A percentile compares a stretch with the other conserved stretches of the same genome.
phyloP scores from a whole-genome alignment of 2,888 invertebrate genomes.

The Conchocele bisecta region DNA sequence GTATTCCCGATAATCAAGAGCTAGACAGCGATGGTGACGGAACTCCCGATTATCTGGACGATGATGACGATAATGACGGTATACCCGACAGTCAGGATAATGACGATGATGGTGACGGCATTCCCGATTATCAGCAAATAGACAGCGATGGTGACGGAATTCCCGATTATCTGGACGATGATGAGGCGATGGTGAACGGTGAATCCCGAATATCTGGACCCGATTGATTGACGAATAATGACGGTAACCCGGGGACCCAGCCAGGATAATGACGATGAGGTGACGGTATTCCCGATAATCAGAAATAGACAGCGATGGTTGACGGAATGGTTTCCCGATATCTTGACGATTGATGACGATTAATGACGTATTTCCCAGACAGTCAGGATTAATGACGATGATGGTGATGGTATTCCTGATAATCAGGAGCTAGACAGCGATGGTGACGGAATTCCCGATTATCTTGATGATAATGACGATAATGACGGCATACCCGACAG shows the following conservation, averaged over 20 bases:
- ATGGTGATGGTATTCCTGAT: conserved; percentile 70
- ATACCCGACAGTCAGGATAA: conserved; percentile 66
- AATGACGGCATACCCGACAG: conserved; percentile 74
- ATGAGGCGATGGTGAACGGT: conserved; percentile 79
- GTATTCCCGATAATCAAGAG: conserved; percentile 70
- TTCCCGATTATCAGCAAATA: conserved; percentile 66
- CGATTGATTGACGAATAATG: conserved; percentile 65
- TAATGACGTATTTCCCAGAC: conserved; percentile 71
- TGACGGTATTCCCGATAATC: conserved; percentile 75
- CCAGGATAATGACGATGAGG: conserved; percentile 69
- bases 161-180: conserved; percentile 69
- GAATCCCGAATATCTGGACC: conserved; percentile 71
- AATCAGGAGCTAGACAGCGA: conserved; percentile 63
- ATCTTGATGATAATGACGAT: conserved; percentile 72
- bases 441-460: conserved; percentile 74
- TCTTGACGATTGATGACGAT: conserved; percentile 64
- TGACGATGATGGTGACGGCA: conserved; percentile 70
- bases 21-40: conserved; percentile 72
- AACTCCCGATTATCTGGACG: conserved; percentile 63
- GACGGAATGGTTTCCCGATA: conserved; percentile 76
- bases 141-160: conserved; percentile 75
- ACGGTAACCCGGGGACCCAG: conserved; percentile 75
- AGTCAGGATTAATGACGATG: conserved; percentile 64
- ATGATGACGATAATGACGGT: conserved; percentile 72
- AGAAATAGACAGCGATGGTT: conserved; percentile 66